These are phyloP conservation scores for Gymnoscopelus braueri DNA, from an alignment of 2,797 vertebrate species.

Conservation along the genomic window DNA sequence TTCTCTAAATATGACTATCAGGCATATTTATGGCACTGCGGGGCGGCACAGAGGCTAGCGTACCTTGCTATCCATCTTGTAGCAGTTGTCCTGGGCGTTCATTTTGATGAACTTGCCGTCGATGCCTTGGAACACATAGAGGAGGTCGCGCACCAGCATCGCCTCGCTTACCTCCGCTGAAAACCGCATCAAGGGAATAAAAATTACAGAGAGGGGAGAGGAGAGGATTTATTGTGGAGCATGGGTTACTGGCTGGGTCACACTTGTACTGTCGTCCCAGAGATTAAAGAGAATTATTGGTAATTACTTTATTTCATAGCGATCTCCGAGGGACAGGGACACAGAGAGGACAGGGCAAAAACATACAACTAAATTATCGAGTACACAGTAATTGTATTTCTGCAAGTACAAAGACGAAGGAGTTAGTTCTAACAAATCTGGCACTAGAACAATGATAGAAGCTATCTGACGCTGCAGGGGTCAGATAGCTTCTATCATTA, in stretches of 20 bases:
- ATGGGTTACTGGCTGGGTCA: not conserved
- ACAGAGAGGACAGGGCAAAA: not conserved
- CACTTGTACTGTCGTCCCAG: not conserved
- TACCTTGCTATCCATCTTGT: constrained; percentile 96
- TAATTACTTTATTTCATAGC: too few relatives aligned
- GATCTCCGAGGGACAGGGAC: not conserved
- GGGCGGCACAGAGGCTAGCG: not conserved
- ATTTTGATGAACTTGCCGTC: constrained; percentile 97
- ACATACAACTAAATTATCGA: not conserved
- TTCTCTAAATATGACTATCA: too few relatives aligned
- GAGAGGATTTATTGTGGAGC: constrained; percentile 12
- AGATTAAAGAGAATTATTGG: too few relatives aligned
- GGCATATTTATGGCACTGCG: too few relatives aligned
- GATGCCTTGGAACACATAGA: constrained; percentile 99
- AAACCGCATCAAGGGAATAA: constrained; percentile 1
- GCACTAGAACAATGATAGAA: too few relatives aligned
- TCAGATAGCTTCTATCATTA: too few relatives aligned
- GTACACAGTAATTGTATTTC: not conserved
- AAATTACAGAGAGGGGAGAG: constrained; percentile 23
- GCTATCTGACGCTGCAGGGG: too few relatives aligned
- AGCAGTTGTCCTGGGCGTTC: constrained; percentile 91
- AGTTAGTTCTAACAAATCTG: too few relatives aligned
- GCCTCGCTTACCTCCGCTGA: constrained; percentile 89
- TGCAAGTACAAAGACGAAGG: too few relatives aligned
- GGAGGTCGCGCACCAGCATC: constrained; percentile 92